Conservation (phyloP, 2,888 invertebrate genomes). For the Arctia plantaginis region DNA sequence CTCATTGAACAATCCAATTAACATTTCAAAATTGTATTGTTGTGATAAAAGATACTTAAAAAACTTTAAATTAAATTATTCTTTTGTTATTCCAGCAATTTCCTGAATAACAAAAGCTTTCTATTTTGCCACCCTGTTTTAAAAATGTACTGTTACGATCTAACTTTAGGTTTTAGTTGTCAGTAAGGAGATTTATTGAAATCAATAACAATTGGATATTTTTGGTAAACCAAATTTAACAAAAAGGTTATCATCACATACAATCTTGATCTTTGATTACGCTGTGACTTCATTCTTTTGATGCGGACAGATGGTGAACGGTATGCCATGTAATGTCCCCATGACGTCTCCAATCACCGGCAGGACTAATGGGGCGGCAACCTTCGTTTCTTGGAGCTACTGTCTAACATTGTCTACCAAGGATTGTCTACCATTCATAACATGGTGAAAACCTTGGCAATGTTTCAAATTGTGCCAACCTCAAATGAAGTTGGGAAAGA, state of each 20-base stretch:
- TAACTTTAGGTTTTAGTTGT: neutral
- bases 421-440: no score
- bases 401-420: no score
- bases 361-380: no score
- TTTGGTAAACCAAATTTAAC: neutral
- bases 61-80: slow-evolving; percentile 35
- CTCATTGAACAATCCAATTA: slow-evolving; percentile 68
- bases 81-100: slow-evolving; percentile 45
- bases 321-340: no score
- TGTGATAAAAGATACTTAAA: slow-evolving; percentile 30
- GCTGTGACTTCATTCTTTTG: neutral
- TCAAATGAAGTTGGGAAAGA: no score
- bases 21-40: slow-evolving; percentile 45
- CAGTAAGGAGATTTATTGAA: neutral
- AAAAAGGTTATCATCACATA: neutral
- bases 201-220: neutral
- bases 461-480: no score
- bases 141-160: neutral
- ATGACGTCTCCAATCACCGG: no score
- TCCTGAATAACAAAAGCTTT: slow-evolving; percentile 34
- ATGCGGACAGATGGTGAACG: no score
- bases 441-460: no score
- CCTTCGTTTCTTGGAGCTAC: no score
- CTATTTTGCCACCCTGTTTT: slow-evolving; percentile 29
- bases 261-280: neutral